phyloP scores from a whole-genome alignment of 2,888 invertebrate genomes.

The Lithophane semibrunnea region DNA sequence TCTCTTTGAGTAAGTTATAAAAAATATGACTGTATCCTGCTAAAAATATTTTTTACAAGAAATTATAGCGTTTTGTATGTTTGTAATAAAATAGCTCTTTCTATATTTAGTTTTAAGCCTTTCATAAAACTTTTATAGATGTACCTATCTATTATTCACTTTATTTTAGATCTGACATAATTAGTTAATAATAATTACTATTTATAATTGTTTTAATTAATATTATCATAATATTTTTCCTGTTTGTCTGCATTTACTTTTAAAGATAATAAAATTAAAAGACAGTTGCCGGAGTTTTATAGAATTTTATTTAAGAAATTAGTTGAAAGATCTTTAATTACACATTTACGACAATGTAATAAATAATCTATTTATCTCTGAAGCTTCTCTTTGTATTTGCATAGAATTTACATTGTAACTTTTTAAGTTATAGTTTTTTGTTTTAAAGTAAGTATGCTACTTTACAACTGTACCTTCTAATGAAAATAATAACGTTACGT shows the following conservation, averaged over 20 bases:
- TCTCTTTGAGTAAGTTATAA: background rate
- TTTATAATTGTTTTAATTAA: slow-evolving; percentile 14
- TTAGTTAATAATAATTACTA: slow-evolving; percentile 12
- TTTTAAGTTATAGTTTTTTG: background rate
- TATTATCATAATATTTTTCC: slow-evolving; percentile 31
- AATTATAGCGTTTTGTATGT: background rate
- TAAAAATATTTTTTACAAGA: background rate
- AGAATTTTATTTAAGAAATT: background rate
- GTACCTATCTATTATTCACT: background rate
- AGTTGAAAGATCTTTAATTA: background rate
- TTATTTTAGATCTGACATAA: slow-evolving; percentile 30
- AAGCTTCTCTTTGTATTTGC: slow-evolving; percentile 2
- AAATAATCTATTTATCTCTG: background rate
- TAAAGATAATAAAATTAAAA: slow-evolving; percentile 29
- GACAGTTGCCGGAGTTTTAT: slow-evolving; percentile 20
- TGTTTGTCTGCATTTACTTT: slow-evolving; percentile 51
- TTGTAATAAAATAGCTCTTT: slow-evolving; percentile 11
- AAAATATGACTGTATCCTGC: background rate
- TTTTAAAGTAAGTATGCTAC: background rate
- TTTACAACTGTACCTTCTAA: slow-evolving; percentile 6
- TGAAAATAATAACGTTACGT: background rate
- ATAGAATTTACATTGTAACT: background rate
- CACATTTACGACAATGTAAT: background rate
- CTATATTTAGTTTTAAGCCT: slow-evolving; percentile 25
- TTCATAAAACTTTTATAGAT: background rate